Conservation (phyloP, 2,888 invertebrate genomes). For the Drosophila monieri region DNA sequence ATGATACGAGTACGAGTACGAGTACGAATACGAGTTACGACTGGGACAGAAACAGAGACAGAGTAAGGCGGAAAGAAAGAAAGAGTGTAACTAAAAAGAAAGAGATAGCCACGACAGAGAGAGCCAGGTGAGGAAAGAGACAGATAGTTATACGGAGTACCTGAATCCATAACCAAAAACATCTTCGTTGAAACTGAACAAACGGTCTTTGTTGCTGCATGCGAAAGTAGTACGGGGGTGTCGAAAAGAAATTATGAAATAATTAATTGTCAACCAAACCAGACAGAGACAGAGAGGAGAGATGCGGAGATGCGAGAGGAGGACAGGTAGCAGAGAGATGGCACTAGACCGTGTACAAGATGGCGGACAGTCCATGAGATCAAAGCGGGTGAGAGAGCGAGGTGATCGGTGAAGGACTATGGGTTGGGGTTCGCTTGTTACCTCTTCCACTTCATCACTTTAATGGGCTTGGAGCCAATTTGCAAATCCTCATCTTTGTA, state of each 20-base stretch:
- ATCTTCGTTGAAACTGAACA: slow-evolving; percentile 92
- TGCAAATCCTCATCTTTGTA: slow-evolving; percentile 79
- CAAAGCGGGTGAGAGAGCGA: slow-evolving; percentile 29
- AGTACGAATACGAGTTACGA: slow-evolving; percentile 4
- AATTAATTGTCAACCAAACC: neutral
- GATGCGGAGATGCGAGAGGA: no score
- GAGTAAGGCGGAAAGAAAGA: slow-evolving; percentile 7
- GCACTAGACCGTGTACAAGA: slow-evolving; percentile 14
- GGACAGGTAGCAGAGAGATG: slow-evolving; percentile 1
- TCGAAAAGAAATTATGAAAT: slow-evolving; percentile 13
- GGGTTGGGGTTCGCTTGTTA: slow-evolving; percentile 58
- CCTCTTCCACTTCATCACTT: slow-evolving; percentile 82
- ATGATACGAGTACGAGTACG: slow-evolving; percentile 18
- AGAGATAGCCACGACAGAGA: slow-evolving; percentile 38
- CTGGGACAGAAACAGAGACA: neutral
- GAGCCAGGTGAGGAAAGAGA: slow-evolving; percentile 19
- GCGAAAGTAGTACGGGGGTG: slow-evolving; percentile 82
- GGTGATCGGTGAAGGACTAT: neutral
- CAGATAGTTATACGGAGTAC: slow-evolving; percentile 65
- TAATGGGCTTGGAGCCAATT: slow-evolving; percentile 80
- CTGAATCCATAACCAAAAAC: slow-evolving; percentile 86
- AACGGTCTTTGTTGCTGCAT: slow-evolving; percentile 92
- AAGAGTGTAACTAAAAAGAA: neutral
- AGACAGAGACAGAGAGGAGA: neutral
- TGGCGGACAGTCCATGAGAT: slow-evolving; percentile 26